Evolutionary conservation across 2,113 vertebrate species (phyloP).

Genomic region (Halcyon malimbica): DNA sequence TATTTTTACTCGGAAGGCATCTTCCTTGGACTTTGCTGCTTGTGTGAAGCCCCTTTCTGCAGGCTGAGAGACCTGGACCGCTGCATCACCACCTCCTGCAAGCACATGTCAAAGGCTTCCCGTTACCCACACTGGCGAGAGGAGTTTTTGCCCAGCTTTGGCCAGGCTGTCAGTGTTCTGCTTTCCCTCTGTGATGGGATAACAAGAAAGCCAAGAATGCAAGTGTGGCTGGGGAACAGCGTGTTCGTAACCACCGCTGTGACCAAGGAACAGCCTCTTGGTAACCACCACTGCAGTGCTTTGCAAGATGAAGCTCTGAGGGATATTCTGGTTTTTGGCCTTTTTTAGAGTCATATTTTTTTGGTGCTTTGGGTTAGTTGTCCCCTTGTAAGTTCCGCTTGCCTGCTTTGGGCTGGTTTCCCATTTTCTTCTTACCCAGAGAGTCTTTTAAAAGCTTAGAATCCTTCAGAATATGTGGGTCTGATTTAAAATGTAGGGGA

Average conservation of each 20-base stretch:
- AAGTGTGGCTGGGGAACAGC: too few species aligned
- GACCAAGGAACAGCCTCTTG: neutral
- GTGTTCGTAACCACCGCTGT: neutral
- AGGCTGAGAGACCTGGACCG: neutral
- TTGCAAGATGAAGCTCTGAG: neutral
- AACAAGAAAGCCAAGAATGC: neutral
- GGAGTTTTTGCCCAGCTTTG: neutral
- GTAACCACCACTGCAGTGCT: neutral
- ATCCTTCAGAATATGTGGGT: neutral
- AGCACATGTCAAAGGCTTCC: accelerated
- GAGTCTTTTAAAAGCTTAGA: neutral
- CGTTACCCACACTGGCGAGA: neutral
- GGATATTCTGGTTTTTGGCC: neutral
- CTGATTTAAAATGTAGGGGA: neutral
- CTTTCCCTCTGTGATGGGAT: neutral
- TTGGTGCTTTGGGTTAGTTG: neutral
- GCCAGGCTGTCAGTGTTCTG: neutral
- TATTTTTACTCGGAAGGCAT: neutral
- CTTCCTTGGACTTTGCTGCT: neutral
- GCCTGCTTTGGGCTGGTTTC: neutral
- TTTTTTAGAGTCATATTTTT: neutral
- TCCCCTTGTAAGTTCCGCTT: neutral
- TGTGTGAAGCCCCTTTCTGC: neutral
- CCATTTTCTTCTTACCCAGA: neutral
- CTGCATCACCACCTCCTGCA: neutral